Evolutionary conservation across 2,797 vertebrate genomes (phyloP), one percentile per base, ranked within the genome.

Genomic region (Anas bahamensis): DNA sequence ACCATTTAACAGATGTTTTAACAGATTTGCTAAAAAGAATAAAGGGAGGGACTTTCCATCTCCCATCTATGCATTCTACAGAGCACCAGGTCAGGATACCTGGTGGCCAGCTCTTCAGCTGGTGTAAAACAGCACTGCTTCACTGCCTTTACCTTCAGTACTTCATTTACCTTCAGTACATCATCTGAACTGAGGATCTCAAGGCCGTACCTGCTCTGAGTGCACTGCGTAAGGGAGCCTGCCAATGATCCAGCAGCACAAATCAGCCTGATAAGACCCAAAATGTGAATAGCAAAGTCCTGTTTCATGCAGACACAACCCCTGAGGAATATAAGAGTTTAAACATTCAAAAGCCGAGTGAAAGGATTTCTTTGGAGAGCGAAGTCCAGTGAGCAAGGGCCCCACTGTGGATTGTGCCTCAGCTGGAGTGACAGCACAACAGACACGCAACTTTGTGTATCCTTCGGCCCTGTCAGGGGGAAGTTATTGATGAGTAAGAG

Each of bases 401-500:
- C 86, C 86, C 26, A 24, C 84, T 69, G 83, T 37, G 83, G 91
- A 92, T 95, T 95, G 96, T 97, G 93, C 82, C 94, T 83, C 91
- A 74, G 87, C 86, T 91, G 92, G 91, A 95, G 91, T 92, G 96
- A 97, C 93, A 97, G 96, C 96, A 95, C 97, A 95, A 95, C 91
- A 94, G 97, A 84, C 69, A 72, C 91, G 84, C 83, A 91, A 97
- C 96, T 97, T 88, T 95, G 93, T 96, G 92, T 71, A 57, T 68
- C 93, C 94, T 97, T 95, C 88, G 95, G 92, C 86, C 89, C 94
- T 98, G 97, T 98, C 97, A 98, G 29, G 56, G 59, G 61, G 74
- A 79, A 85, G 94, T 98, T 98, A 98, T 97, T 98, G 97, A 98
- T 98, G 98, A 96, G 84, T 87, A 88, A 91, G 90, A 93, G 89